Conservation (phyloP, 2,888 invertebrate genomes). For the Trichopoda pennipes region DNA sequence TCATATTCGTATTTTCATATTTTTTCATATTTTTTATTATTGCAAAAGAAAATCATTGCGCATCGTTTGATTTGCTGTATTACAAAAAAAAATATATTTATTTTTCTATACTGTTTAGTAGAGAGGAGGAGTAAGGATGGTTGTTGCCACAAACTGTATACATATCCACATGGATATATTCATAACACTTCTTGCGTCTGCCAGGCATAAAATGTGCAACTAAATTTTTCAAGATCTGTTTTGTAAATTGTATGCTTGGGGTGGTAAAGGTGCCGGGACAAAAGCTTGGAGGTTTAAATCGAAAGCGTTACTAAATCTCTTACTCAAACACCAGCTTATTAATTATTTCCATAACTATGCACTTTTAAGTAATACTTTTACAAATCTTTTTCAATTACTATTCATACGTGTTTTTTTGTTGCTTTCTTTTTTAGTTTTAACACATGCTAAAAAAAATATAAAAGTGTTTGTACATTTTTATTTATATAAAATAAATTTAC, state of each 20-base stretch:
- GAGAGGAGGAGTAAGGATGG: background rate
- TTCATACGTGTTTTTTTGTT: background rate
- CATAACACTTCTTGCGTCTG: conserved; percentile 49
- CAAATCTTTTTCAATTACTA: conserved; percentile 52
- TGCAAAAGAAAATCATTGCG: conserved; percentile 68
- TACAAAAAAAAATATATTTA: conserved; percentile 45
- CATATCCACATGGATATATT: too few species aligned
- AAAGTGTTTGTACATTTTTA: conserved; percentile 35
- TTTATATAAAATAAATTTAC: conserved; percentile 45
- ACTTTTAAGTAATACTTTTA: conserved; percentile 56
- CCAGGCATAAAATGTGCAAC: conserved; percentile 63
- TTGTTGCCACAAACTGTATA: conserved; percentile 2
- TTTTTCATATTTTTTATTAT: conserved; percentile 33
- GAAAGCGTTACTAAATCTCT: conserved; percentile 59
- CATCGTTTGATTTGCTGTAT: conserved; percentile 69
- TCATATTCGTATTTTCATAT: too few species aligned
- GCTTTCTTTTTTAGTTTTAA: conserved; percentile 37
- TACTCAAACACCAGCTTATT: conserved; percentile 59
- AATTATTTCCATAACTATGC: conserved; percentile 68
- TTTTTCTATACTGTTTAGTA: conserved; percentile 34
- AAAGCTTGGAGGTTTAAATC: conserved; percentile 49
- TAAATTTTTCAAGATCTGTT: conserved; percentile 40
- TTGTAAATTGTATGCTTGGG: background rate
- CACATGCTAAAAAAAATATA: conserved; percentile 37
- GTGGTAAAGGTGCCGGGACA: background rate